Conservation (phyloP, 2,888 invertebrate genomes). For the Biston betularia region DNA sequence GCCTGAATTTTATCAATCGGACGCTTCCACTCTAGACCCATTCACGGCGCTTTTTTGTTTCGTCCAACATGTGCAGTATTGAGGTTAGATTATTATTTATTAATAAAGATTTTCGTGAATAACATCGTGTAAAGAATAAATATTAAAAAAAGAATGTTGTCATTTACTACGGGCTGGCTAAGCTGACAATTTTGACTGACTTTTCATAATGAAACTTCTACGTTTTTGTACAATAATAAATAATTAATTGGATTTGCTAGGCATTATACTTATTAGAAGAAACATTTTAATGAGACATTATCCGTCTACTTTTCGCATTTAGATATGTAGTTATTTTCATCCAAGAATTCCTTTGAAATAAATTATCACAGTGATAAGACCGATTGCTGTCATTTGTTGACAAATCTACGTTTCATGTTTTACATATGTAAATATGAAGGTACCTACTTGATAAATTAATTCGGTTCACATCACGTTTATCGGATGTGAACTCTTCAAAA, state of each 20-base stretch:
- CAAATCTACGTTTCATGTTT: not conserved
- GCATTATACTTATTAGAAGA: no score
- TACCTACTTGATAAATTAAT: not conserved
- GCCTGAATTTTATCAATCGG: constrained; percentile 80
- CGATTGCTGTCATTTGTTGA: not conserved
- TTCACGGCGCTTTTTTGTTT: constrained; percentile 68
- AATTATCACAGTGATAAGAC: no score
- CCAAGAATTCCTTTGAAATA: no score
- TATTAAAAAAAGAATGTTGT: no score
- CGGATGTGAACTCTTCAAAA: constrained; percentile 8
- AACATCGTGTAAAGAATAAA: constrained; percentile 31
- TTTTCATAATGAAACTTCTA: not conserved
- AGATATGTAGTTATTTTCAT: no score
- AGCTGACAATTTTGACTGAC: not conserved
- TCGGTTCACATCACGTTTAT: constrained; percentile 4
- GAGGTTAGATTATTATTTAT: constrained; percentile 36
- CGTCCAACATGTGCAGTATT: constrained; percentile 52
- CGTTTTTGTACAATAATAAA: no score
- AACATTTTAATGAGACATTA: no score
- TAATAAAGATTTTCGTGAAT: constrained; percentile 17
- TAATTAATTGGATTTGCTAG: no score
- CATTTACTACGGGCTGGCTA: not conserved
- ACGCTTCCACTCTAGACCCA: constrained; percentile 62
- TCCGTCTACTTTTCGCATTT: no score
- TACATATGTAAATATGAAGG: not conserved